phyloP scores from a whole-genome alignment of 2,113 vertebrate species.

The Ceratotherium simum region DNA sequence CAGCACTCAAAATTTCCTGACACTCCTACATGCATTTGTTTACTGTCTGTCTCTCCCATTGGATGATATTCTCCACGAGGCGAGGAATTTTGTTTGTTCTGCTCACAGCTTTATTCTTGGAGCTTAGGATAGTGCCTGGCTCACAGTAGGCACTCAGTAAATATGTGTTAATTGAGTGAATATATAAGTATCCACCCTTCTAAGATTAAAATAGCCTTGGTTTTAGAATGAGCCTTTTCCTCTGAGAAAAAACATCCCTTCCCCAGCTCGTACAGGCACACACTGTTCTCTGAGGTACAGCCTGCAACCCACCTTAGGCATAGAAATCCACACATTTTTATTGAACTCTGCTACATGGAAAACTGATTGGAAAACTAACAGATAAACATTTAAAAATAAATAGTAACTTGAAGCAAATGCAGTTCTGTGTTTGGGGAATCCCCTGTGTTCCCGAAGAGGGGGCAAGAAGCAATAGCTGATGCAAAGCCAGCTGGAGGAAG shows the following conservation, averaged over 20 bases:
- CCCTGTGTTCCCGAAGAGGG: not conserved
- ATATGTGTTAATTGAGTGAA: not conserved
- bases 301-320: not conserved
- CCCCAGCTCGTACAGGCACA: not conserved
- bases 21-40: not conserved
- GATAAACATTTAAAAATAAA: not conserved
- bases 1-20: not conserved
- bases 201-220: not conserved
- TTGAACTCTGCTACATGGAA: not conserved
- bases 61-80: not conserved
- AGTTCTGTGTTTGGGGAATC: not conserved
- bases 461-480: not conserved
- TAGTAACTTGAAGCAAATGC: not conserved
- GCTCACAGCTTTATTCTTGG: not conserved
- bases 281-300: not conserved
- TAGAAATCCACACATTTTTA: not conserved
- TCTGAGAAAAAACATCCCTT: not conserved
- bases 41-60: not conserved
- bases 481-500: not conserved
- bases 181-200: not conserved
- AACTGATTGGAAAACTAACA: not conserved
- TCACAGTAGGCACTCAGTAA: not conserved
- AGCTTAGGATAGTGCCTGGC: not conserved
- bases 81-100: not conserved
- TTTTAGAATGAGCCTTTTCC: constrained; percentile 26